phyloP scores from a whole-genome alignment of 2,113 vertebrate species.

The Zosterops pallidus region DNA sequence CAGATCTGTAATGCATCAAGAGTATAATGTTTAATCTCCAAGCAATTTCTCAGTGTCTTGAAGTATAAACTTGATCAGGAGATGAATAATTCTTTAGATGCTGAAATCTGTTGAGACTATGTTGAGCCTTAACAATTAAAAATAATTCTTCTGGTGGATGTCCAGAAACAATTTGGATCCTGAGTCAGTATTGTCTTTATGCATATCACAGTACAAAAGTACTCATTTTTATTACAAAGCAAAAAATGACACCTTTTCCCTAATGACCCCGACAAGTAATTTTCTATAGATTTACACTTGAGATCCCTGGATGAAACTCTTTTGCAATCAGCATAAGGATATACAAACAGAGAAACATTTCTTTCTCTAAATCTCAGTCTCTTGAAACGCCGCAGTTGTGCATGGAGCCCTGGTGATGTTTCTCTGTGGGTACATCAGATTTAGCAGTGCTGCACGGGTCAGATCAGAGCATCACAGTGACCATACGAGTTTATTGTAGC shows the following conservation, averaged over 20 bases:
- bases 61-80: conserved; percentile 11
- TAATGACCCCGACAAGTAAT: conserved; percentile 43
- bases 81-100: conserved; percentile 52
- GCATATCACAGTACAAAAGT: conserved; percentile 31
- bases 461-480: not conserved
- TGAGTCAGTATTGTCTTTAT: conserved; percentile 31
- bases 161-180: conserved; percentile 21
- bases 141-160: conserved; percentile 36
- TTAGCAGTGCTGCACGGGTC: conserved; percentile 14
- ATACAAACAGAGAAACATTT: conserved; percentile 16
- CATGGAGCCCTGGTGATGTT: not conserved
- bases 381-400: not conserved
- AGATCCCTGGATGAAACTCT: not conserved
- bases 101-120: conserved; percentile 31
- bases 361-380: not conserved
- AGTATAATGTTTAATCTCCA: conserved; percentile 12
- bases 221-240: conserved; percentile 43
- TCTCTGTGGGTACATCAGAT: not conserved
- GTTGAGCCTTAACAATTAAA: conserved; percentile 55
- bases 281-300: conserved; percentile 47
- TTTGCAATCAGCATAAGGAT: not conserved
- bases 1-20: not conserved
- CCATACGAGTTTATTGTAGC: not conserved
- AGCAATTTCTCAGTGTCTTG: conserved; percentile 29
- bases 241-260: conserved; percentile 43